Base-by-base conservation (phyloP, 2,888 invertebrate species). In the Mesorhabditis spiculigera region DNA sequence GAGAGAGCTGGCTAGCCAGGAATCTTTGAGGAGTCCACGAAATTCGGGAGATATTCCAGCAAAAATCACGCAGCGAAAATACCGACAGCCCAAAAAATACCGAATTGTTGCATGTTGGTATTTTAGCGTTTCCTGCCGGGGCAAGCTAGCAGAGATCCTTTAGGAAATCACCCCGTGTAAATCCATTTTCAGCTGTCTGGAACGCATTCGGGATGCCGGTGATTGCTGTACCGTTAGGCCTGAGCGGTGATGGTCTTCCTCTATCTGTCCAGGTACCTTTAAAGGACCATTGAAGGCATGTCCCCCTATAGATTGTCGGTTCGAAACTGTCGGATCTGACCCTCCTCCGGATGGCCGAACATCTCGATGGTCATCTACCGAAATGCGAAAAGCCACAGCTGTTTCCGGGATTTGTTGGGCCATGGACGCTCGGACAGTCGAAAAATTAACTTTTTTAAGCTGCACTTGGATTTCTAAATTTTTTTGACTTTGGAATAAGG, bases 201-300 rank as follows among this genome's bases (percentile, higher is more conserved):
- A 50, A 50, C n/a, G 58, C 58, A 13, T 50, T 50, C 10, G 58
- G 58, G n/a, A 50, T 50, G 58, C 58, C 58, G 58, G 58, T 50
- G 58, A 50, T 50, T n/a, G n/a, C 58, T 10, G 58, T 50, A 1
- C 58, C 58, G 8, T n/a, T 50, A 10, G 58, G 58, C n/a, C 58
- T 50, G 10, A 13, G 10, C 58, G n/a, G n/a, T 13, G 10, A 50
- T 13, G 58, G 58, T 2, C n/a, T 50, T 13, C 58, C 58, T 13
- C n/a, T 50, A 50, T 50, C 58, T 50, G 58, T 50, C 8, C 58
- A 50, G n/a, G 58, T 50, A 10, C 58, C 58, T 50, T n/a, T 13
- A 10, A 13, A 13, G 58, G 8, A 13, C 58, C 58, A 50, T 50
- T 50, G 58, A 50, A 50, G 8, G 28, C 28, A 28, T n/a, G n/a